Percentiles rank a stretch among this genome's conserved stretches.
phyloP scores from a whole-genome alignment of 2,888 invertebrate genomes.

The Melieria omissa region DNA sequence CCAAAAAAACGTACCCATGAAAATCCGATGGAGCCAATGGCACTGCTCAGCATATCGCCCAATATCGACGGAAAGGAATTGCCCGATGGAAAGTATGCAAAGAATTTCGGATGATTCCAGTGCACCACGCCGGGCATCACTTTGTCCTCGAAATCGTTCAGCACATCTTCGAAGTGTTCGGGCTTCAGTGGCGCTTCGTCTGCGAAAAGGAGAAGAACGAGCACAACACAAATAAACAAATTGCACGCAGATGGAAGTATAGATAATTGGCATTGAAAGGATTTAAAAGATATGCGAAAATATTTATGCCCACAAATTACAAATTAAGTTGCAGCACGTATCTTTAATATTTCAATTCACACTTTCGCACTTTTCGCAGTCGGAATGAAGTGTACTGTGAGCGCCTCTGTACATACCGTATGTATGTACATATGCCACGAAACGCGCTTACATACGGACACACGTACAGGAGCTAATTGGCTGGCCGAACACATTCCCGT shows the following conservation, averaged over 20 bases:
- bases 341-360: conserved; percentile 35
- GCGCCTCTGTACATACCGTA: conserved; percentile 18
- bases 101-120: conserved; percentile 94
- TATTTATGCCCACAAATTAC: conserved; percentile 36
- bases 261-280: conserved; percentile 21
- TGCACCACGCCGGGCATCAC: conserved; percentile 88
- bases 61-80: conserved; percentile 92
- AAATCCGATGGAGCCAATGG: conserved; percentile 90
- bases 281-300: conserved; percentile 11
- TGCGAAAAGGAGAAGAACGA: conserved; percentile 40
- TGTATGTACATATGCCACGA: conserved; percentile 5
- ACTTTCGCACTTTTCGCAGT: conserved; percentile 14
- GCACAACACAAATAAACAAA: conserved; percentile 12
- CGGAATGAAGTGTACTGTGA: conserved; percentile 24
- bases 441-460: not conserved
- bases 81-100: conserved; percentile 93
- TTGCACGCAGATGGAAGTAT: conserved; percentile 6
- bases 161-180: conserved; percentile 80
- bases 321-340: conserved; percentile 18
- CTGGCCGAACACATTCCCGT: too few relatives aligned
- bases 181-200: conserved; percentile 76
- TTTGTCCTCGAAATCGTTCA: conserved; percentile 80
- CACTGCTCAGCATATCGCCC: conserved; percentile 89
- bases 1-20: conserved; percentile 78
- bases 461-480: not conserved